Percentiles rank a stretch among this genome's conserved stretches.
Conservation (phyloP, 2,113 vertebrate genomes). For the Scolopax mira region DNA sequence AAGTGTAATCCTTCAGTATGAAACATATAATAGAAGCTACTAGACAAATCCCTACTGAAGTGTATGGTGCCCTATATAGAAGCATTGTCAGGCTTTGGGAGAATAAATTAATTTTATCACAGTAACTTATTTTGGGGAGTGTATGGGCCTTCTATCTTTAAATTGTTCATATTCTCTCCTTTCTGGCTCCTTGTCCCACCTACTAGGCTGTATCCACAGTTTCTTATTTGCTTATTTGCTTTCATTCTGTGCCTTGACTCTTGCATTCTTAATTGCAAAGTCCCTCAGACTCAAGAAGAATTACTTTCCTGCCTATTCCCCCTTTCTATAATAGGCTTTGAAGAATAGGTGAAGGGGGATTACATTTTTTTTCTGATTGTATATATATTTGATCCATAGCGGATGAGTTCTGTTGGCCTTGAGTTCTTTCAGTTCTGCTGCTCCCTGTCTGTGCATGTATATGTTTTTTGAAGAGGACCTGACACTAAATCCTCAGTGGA, state of each 20-base stretch:
- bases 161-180: not conserved
- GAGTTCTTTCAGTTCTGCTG: not conserved
- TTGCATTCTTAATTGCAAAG: not conserved
- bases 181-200: not conserved
- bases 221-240: not conserved
- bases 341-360: not conserved
- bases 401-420: not conserved
- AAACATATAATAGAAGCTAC: not conserved
- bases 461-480: not conserved
- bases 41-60: not conserved
- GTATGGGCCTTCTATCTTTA: not conserved
- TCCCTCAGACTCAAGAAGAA: not conserved
- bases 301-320: not conserved
- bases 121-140: not conserved
- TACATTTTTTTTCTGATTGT: not conserved
- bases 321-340: not conserved
- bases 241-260: not conserved
- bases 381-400: not conserved
- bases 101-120: not conserved
- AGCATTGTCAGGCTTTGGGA: not conserved
- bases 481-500: not conserved
- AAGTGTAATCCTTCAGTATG: not conserved
- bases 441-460: not conserved
- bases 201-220: not conserved
- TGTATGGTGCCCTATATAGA: not conserved